These are phyloP conservation scores for Neelides folsomi DNA, from an alignment of 2,888 invertebrate species.

Conservation along the genomic window DNA sequence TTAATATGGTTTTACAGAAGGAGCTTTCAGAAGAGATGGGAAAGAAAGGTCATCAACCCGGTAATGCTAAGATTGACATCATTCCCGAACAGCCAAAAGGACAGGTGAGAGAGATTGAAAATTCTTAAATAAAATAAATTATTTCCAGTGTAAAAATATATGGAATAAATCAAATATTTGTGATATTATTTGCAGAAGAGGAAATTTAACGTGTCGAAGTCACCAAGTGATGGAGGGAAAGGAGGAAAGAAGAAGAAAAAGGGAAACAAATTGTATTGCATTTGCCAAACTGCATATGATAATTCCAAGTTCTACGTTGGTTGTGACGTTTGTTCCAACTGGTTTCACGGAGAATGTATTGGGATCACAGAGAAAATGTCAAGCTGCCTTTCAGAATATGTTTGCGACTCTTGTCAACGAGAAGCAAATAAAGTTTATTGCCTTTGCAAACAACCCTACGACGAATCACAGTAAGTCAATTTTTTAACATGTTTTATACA, in stretches of 20 bases:
- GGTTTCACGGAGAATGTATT: constrained; percentile 97
- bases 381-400: constrained; percentile 75
- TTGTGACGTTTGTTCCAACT: constrained; percentile 93
- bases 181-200: constrained; percentile 35
- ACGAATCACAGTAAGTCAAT: constrained; percentile 77
- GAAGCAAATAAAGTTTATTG: constrained; percentile 90
- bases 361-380: constrained; percentile 85
- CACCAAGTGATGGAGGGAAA: constrained; percentile 2
- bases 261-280: constrained; percentile 67
- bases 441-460: constrained; percentile 88
- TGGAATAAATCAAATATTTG: too few relatives aligned
- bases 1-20: too few relatives aligned
- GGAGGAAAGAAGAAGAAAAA: constrained; percentile 38
- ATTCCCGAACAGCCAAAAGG: too few relatives aligned
- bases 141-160: too few relatives aligned
- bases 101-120: too few relatives aligned
- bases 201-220: constrained; percentile 34
- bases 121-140: too few relatives aligned
- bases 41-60: too few relatives aligned
- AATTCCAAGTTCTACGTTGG: constrained; percentile 87
- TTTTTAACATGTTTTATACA: constrained; percentile 1
- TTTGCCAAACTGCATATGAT: constrained; percentile 89
- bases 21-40: too few relatives aligned
- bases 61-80: too few relatives aligned
- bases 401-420: constrained; percentile 72